Conservation (phyloP, 2,113 vertebrate genomes). For the Thermophis baileyi region DNA sequence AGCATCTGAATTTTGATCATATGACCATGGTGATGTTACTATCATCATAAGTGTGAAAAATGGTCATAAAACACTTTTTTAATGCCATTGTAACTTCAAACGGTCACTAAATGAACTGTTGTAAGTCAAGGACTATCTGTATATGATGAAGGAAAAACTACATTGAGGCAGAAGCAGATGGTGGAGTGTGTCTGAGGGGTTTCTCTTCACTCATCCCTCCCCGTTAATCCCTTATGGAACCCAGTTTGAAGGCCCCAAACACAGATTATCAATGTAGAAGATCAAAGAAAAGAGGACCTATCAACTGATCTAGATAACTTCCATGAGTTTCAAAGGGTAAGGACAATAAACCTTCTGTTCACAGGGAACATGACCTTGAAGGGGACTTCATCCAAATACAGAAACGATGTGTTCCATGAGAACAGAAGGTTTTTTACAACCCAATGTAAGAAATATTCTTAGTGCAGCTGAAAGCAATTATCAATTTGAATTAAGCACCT, state of each 20-base stretch:
- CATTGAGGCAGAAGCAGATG: not conserved
- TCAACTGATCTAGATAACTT: not conserved
- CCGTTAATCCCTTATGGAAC: not conserved
- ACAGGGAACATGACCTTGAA: not conserved
- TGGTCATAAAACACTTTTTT: not conserved
- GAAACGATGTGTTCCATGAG: not conserved
- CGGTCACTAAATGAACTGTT: not conserved
- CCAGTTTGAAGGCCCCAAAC: not conserved
- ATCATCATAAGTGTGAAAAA: not conserved
- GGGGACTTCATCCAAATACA: not conserved
- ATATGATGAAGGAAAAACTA: not conserved
- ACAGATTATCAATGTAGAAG: not conserved
- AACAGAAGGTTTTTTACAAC: not conserved
- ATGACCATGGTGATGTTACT: not conserved
- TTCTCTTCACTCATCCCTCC: not conserved
- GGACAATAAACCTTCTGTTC: not conserved
- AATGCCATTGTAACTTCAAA: not conserved
- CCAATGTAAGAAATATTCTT: not conserved
- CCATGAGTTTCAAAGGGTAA: not conserved
- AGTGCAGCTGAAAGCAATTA: not conserved
- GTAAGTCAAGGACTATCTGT: not conserved
- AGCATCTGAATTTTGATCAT: not conserved
- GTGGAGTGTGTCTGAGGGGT: not conserved
- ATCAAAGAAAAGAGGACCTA: not conserved
- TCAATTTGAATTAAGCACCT: not conserved